Evolutionary conservation across 1,140 invertebrate genomes (phyloP).

Genomic region (Drosophila ercepeae): DNA sequence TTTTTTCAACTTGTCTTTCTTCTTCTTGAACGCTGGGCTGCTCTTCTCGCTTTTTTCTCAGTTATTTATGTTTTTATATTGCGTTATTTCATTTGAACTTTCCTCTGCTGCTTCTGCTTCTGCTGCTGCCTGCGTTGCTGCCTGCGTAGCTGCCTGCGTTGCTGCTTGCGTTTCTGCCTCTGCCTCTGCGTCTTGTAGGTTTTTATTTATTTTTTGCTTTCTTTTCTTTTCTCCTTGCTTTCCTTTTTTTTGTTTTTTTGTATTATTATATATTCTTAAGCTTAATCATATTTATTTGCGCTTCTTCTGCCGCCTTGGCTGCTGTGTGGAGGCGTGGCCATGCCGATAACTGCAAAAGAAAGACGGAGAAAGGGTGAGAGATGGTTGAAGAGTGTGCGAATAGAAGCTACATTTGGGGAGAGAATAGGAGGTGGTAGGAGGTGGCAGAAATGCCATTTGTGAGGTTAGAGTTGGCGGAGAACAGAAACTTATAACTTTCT

Average conservation of each 20-base stretch:
- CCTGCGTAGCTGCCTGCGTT: neutral
- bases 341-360: conserved; percentile 43
- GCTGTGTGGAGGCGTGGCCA: conserved; percentile 39
- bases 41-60: conserved; percentile 25
- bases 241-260: conserved; percentile 9
- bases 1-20: neutral
- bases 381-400: neutral
- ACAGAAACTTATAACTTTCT: conserved; percentile 45
- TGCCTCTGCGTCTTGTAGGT: neutral
- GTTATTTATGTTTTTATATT: conserved; percentile 80
- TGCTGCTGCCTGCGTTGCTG: neutral
- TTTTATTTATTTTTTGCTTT: neutral
- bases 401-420: neutral
- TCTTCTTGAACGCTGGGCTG: neutral
- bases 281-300: conserved; percentile 82
- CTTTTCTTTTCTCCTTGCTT: neutral
- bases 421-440: neutral
- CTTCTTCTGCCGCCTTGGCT: conserved; percentile 48
- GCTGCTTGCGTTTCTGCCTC: neutral
- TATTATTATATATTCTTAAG: conserved; percentile 79
- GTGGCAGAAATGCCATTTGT: conserved; percentile 31
- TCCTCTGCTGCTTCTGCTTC: conserved; percentile 11
- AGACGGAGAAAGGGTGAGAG: conserved; percentile 20
- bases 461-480: conserved; percentile 13
- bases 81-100: conserved; percentile 82